Conservation (phyloP, 1,140 invertebrate species). For the Solenopsis invicta region DNA sequence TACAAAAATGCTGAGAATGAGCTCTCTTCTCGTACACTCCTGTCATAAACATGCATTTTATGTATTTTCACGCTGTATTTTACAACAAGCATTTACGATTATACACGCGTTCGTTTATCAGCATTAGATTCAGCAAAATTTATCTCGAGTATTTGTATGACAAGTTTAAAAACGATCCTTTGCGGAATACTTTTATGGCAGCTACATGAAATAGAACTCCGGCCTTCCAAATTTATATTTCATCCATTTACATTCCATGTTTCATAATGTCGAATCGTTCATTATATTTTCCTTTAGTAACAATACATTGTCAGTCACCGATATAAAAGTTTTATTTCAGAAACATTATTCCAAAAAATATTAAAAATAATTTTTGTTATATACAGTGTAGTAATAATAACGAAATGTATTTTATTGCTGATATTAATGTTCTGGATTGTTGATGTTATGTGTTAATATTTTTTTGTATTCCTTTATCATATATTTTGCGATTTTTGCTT, state of each 20-base stretch:
- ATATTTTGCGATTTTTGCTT: background rate
- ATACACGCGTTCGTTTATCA: background rate
- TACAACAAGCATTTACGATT: background rate
- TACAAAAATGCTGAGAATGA: slow-evolving; percentile 36
- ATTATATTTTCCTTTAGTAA: background rate
- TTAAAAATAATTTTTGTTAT: background rate
- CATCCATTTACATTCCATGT: background rate
- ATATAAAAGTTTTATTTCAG: background rate
- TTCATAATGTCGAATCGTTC: background rate
- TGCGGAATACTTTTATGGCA: background rate
- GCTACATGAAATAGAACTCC: background rate
- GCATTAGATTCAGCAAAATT: slow-evolving; percentile 12
- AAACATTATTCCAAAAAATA: background rate
- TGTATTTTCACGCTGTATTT: background rate
- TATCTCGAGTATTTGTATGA: background rate
- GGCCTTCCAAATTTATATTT: background rate
- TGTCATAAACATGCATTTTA: slow-evolving; percentile 6
- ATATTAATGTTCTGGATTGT: too few relatives aligned
- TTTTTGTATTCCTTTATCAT: background rate
- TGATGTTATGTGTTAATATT: too few relatives aligned
- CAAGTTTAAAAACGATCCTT: background rate
- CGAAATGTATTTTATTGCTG: background rate
- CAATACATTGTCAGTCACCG: background rate
- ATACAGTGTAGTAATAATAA: background rate
- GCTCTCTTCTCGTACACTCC: background rate